Conservation (phyloP, 2,888 invertebrate species). For the Lasioglossum oenotherae region DNA sequence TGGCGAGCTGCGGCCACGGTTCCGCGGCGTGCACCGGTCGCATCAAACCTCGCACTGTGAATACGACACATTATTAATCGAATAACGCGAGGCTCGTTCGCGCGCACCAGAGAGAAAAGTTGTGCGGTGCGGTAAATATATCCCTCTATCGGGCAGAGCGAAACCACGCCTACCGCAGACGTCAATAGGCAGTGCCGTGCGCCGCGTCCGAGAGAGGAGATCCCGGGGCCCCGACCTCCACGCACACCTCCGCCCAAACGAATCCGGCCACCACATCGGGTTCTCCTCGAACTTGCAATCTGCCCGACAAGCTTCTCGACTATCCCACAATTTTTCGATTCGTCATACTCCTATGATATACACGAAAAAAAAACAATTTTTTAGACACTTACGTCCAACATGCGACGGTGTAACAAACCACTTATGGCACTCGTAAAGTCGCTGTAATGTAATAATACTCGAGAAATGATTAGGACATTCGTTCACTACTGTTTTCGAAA, state of each 20-base stretch:
- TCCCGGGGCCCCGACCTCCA: slow-evolving; percentile 24
- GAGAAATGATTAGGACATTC: not conserved
- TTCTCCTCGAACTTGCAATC: not conserved
- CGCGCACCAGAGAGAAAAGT: slow-evolving; percentile 74
- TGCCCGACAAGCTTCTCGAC: not conserved
- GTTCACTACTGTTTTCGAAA: not conserved
- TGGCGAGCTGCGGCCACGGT: slow-evolving; percentile 75
- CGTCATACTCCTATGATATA: not conserved
- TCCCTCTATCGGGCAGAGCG: slow-evolving; percentile 76
- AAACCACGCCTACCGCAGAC: slow-evolving; percentile 84
- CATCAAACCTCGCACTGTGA: slow-evolving; percentile 77
- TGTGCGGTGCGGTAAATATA: slow-evolving; percentile 79
- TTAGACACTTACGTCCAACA: not conserved
- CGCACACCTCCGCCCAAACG: not conserved
- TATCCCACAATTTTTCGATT: not conserved
- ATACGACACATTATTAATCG: slow-evolving; percentile 78
- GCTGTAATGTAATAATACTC: not conserved
- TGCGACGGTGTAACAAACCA: not conserved
- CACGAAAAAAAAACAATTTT: not conserved
- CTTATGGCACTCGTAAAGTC: not conserved
- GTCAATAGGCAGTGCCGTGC: slow-evolving; percentile 84
- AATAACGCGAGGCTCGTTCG: slow-evolving; percentile 65
- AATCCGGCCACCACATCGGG: not conserved
- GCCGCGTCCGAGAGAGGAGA: slow-evolving; percentile 18
- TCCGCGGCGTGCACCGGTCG: slow-evolving; percentile 73